Evolutionary conservation across 2,888 invertebrate genomes (phyloP).

Genomic region (Drosophila colorata): DNA sequence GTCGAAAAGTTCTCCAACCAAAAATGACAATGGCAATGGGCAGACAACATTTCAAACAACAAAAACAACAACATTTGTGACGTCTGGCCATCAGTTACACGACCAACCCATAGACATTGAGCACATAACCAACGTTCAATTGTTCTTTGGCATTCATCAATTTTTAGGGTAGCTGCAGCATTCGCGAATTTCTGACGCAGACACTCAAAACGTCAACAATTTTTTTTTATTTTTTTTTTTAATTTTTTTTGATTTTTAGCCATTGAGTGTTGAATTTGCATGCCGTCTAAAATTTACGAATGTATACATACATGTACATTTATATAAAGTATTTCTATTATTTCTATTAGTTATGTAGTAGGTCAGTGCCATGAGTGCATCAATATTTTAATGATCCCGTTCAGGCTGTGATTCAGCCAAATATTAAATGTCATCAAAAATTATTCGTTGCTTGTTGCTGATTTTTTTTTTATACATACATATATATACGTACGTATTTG

Average conservation of each 20-base stretch:
- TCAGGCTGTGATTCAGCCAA: constrained; percentile 26
- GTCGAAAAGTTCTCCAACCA: constrained; percentile 47
- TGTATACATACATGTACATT: constrained; percentile 1
- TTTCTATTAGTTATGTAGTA: constrained; percentile 30
- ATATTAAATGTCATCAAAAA: constrained; percentile 52
- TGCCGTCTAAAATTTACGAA: constrained; percentile 44
- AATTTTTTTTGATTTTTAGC: not conserved
- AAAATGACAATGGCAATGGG: constrained; percentile 67
- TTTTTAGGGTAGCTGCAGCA: constrained; percentile 59
- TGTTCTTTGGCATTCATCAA: constrained; percentile 70
- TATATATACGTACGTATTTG: constrained; percentile 33
- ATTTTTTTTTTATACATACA: not conserved
- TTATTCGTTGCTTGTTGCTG: constrained; percentile 7
- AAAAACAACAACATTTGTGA: constrained; percentile 38
- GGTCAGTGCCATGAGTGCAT: constrained; percentile 56
- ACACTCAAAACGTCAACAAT: constrained; percentile 61
- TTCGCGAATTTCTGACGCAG: constrained; percentile 65
- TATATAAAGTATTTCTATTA: constrained; percentile 24
- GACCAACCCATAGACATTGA: constrained; percentile 18
- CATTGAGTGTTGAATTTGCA: constrained; percentile 57
- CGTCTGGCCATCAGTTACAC: constrained; percentile 77
- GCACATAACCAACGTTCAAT: constrained; percentile 56
- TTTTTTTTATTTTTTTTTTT: constrained; percentile 3
- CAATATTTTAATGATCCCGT: constrained; percentile 50
- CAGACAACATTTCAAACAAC: constrained; percentile 41